Evolutionary conservation across 1,140 invertebrate genomes (phyloP), one percentile per base, ranked within the genome.

Genomic region (Drosophila kurseongensis): DNA sequence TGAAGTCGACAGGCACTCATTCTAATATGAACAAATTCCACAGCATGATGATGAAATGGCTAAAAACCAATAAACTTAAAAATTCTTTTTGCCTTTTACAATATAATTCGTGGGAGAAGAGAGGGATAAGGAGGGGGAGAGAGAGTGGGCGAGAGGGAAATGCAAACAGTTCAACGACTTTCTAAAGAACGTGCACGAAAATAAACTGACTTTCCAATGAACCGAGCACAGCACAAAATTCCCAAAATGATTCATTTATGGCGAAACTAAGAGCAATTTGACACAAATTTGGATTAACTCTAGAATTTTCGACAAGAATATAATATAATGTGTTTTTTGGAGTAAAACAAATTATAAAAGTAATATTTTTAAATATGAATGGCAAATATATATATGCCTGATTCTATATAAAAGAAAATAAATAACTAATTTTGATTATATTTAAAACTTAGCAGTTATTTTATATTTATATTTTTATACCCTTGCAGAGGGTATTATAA

Each of bases 121-220:
- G 14, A 29, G 9, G 36, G 40, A 65, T 16, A 32, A 41, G 14
- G 4, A 59, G 38, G 23, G 36, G 6, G 8, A 48, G 48, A 47
- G 40, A 52, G 50, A 59, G 51, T 54, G 60, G 29, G 32, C 14
- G 59, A 47, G 27, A 55, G 50, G 54, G 57, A 57, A 52, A 59
- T 29, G 55, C 16, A 75, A 45, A 69, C 65, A 48, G 67, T 71
- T 71, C 67, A 71, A 71, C 67, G 67, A 71, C 65, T 71, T 69
- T 71, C 67, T 71, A 57, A 71, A 69, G 74, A 76, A 75, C 54
- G 42, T 75, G 68, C 51, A 74, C 72, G 42, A 54, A 74, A 75
- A 75, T 74, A 75, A 75, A 69, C 65, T 29, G 65, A 69, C 67
- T 71, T 71, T 71, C 67, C 67, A 71, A 71, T 71, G 65, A 69